Conservation (phyloP, 1,140 invertebrate genomes). For the Meteorus sp. region DNA sequence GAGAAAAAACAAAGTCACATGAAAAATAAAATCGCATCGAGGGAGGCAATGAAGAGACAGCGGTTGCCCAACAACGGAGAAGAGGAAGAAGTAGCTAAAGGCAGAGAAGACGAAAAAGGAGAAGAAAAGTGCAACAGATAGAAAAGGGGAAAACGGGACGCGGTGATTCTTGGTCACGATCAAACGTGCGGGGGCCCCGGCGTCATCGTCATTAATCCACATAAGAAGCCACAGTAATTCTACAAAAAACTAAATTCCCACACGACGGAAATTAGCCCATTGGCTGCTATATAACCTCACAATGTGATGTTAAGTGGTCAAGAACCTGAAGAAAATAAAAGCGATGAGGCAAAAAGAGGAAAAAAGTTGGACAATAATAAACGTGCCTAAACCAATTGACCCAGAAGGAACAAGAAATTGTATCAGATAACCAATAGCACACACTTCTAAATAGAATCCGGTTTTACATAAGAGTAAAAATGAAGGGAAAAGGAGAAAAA, state of each 20-base stretch:
- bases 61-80: not conserved
- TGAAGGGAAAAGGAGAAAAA: too few species aligned
- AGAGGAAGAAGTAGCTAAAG: constrained; percentile 8
- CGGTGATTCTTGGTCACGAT: constrained; percentile 6
- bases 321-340: not conserved
- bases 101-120: constrained; percentile 8
- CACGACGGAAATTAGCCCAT: constrained; percentile 20
- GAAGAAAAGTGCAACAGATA: not conserved
- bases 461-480: too few species aligned
- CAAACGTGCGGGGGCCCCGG: too few species aligned
- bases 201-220: constrained; percentile 10
- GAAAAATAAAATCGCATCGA: too few species aligned
- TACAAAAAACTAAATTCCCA: constrained; percentile 31
- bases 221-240: constrained; percentile 26
- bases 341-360: too few species aligned
- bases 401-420: constrained; percentile 9
- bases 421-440: too few species aligned
- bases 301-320: constrained; percentile 3
- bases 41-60: constrained; percentile 15
- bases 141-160: constrained; percentile 2
- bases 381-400: constrained; percentile 25
- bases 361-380: too few species aligned
- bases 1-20: too few species aligned
- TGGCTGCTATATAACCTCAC: constrained; percentile 6
- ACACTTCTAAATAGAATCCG: too few species aligned